phyloP scores from a whole-genome alignment of 2,113 vertebrate genomes.

The Pimephales promelas region DNA sequence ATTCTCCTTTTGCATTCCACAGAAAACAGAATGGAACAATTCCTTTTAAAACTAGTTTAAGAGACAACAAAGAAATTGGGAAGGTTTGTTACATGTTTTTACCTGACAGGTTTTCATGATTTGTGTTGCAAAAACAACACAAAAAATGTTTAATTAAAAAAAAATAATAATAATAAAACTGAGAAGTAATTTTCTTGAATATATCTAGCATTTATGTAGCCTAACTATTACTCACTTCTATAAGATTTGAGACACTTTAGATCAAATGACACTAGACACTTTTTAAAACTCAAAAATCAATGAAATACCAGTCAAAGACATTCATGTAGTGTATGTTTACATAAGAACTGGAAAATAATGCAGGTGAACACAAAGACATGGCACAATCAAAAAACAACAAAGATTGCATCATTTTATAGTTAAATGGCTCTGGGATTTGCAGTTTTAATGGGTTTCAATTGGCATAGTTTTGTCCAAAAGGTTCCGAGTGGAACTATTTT shows the following conservation, averaged over 20 bases:
- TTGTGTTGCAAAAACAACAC: neutral
- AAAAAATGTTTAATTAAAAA: neutral
- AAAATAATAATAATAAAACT: neutral
- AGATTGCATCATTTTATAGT: too few relatives aligned
- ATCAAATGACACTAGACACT: neutral
- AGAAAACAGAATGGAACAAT: neutral
- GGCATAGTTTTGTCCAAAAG: too few relatives aligned
- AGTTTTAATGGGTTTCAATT: too few relatives aligned
- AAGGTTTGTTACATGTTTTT: too few relatives aligned
- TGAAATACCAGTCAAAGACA: neutral
- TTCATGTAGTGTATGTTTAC: neutral
- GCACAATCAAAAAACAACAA: too few relatives aligned
- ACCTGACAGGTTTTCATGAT: neutral
- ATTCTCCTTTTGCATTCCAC: neutral
- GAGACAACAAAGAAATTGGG: too few relatives aligned
- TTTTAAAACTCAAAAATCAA: neutral
- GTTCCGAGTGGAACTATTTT: too few relatives aligned
- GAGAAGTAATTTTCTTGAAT: neutral
- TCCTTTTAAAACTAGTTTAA: neutral
- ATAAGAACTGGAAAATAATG: neutral
- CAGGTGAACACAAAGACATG: neutral
- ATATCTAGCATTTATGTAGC: neutral
- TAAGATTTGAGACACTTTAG: neutral
- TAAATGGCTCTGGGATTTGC: too few relatives aligned
- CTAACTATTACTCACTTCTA: neutral